A percentile compares a stretch with the other conserved stretches of the same genome.
Evolutionary conservation across 2,888 invertebrate genomes (phyloP).

Genomic region (Teinopalpus imperialis): DNA sequence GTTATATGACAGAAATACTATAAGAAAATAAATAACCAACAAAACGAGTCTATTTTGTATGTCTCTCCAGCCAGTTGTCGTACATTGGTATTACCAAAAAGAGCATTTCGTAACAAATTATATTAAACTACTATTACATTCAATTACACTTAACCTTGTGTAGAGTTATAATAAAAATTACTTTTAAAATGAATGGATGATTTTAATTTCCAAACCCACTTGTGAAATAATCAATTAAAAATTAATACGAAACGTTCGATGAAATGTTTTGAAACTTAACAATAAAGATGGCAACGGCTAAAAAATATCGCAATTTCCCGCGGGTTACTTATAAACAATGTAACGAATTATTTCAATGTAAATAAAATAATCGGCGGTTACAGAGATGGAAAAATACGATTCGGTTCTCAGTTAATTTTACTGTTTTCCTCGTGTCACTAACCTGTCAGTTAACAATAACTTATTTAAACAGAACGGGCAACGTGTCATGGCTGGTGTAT

Average conservation of each 20-base stretch:
- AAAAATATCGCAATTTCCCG: too few relatives aligned
- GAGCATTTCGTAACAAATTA: too few relatives aligned
- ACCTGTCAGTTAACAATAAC: conserved; percentile 22
- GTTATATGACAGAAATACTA: too few relatives aligned
- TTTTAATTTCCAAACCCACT: conserved; percentile 5
- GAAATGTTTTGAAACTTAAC: conserved; percentile 11
- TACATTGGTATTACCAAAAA: too few relatives aligned
- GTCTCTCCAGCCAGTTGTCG: too few relatives aligned
- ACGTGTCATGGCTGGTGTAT: conserved; percentile 23
- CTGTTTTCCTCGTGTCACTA: conserved; percentile 22
- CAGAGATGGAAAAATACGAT: neutral
- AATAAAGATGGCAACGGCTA: conserved; percentile 4
- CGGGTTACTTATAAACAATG: too few relatives aligned
- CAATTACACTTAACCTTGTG: too few relatives aligned
- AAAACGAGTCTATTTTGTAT: too few relatives aligned
- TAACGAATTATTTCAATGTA: too few relatives aligned
- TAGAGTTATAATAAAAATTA: conserved; percentile 1
- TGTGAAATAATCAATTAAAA: conserved; percentile 19
- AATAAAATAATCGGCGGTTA: neutral
- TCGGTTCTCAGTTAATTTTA: neutral
- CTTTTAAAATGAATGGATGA: conserved; percentile 4
- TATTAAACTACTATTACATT: too few relatives aligned
- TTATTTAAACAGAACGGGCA: conserved; percentile 16
- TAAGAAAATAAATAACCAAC: too few relatives aligned
- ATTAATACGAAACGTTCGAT: neutral